Percentiles rank a stretch among this genome's conserved stretches.
These are phyloP conservation scores for Alethe diademata DNA, from an alignment of 2,113 vertebrate genomes.

Conservation along the genomic window DNA sequence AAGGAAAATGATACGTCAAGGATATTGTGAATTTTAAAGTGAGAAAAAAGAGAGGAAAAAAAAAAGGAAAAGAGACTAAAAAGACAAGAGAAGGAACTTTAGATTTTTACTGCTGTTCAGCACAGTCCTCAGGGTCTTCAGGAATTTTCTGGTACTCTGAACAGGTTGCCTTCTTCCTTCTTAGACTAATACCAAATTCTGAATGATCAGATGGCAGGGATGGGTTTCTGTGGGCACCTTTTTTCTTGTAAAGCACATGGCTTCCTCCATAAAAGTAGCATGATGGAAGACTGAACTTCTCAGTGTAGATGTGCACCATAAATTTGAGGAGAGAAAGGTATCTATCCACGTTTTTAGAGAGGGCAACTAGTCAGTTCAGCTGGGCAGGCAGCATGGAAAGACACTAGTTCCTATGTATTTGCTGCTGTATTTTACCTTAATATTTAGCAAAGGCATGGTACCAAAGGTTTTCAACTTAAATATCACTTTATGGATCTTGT, in stretches of 20 bases:
- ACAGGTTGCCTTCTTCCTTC: neutral
- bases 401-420: neutral
- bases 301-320: neutral
- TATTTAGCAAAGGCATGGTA: neutral
- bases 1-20: neutral
- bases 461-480: neutral
- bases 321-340: neutral
- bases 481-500: neutral
- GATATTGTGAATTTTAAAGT: neutral
- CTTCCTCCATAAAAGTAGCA: neutral
- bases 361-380: neutral
- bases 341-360: neutral
- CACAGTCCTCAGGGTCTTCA: neutral
- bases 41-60: neutral
- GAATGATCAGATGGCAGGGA: neutral
- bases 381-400: neutral
- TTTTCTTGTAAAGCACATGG: neutral
- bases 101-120: neutral
- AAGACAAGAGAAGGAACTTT: neutral
- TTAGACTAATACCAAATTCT: neutral
- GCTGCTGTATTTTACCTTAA: neutral
- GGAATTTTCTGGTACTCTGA: neutral
- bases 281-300: neutral
- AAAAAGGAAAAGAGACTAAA: neutral
- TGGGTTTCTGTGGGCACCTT: neutral